Evolutionary conservation across 2,113 vertebrate genomes (phyloP).

Genomic region (Caretta caretta): DNA sequence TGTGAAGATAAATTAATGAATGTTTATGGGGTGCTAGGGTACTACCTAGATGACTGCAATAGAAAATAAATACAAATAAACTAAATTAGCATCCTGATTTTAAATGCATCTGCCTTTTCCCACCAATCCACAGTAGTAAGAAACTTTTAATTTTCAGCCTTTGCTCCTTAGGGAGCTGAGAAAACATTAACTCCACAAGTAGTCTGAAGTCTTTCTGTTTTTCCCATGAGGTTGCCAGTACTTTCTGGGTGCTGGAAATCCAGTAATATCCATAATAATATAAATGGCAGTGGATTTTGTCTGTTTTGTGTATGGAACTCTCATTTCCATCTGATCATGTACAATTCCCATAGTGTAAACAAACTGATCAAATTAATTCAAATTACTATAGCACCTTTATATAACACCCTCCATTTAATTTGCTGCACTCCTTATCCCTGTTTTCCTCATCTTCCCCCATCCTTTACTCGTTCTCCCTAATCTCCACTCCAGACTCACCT

Average conservation of each 20-base stretch:
- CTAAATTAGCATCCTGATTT: background rate
- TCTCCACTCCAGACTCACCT: background rate
- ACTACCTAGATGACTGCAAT: background rate
- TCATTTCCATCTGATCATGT: constrained; percentile 41
- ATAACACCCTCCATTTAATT: background rate
- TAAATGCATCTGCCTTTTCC: background rate
- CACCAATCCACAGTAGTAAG: background rate
- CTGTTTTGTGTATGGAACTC: constrained; percentile 37
- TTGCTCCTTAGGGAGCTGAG: background rate
- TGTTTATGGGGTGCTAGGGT: background rate
- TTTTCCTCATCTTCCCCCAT: background rate
- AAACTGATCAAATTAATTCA: constrained; percentile 36
- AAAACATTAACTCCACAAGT: constrained; percentile 55
- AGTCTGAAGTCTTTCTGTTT: constrained; percentile 20
- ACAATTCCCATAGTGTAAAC: background rate
- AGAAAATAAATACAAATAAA: background rate
- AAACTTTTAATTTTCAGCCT: constrained; percentile 13
- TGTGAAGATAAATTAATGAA: background rate
- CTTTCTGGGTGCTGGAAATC: background rate
- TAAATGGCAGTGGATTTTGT: constrained; percentile 54
- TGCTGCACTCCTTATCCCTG: background rate
- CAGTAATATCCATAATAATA: background rate
- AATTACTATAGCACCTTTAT: background rate
- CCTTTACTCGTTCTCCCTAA: background rate
- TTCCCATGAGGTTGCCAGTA: background rate